Conservation (phyloP, 2,113 vertebrate species). For the Syngnathus typhle region DNA sequence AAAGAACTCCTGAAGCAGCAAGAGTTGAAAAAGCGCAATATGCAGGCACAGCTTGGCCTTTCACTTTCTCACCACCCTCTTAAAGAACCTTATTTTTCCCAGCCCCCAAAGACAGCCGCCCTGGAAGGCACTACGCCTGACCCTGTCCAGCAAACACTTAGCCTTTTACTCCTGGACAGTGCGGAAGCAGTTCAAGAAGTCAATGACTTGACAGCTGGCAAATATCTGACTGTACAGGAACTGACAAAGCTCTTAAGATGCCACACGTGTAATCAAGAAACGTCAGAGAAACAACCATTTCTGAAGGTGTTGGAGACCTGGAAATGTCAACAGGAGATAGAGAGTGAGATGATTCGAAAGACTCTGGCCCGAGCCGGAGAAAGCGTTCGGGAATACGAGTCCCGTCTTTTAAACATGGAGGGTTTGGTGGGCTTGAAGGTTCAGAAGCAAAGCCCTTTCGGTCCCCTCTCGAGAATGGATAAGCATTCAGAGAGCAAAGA, state of each 20-base stretch:
- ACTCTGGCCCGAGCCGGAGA: constrained; percentile 68
- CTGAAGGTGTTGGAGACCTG: constrained; percentile 65
- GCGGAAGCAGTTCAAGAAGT: constrained; percentile 64
- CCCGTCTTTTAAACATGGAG: constrained; percentile 68
- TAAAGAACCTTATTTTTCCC: constrained; percentile 67
- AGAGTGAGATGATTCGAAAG: constrained; percentile 65
- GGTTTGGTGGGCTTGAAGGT: constrained; percentile 64
- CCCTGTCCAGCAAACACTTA: constrained; percentile 55
- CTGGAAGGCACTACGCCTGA: constrained; percentile 54
- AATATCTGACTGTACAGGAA: constrained; percentile 60
- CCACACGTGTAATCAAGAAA: constrained; percentile 49
- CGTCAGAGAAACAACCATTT: constrained; percentile 40
- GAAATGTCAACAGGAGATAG: constrained; percentile 66
- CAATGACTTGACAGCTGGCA: constrained; percentile 53
- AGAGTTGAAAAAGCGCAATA: constrained; percentile 78
- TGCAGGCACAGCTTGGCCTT: constrained; percentile 79
- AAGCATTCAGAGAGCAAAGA: constrained; percentile 52
- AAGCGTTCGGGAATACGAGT: constrained; percentile 67
- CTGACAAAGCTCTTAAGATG: constrained; percentile 55
- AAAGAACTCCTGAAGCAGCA: constrained; percentile 80
- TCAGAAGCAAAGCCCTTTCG: constrained; percentile 54
- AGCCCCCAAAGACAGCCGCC: constrained; percentile 42
- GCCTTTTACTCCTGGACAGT: constrained; percentile 60
- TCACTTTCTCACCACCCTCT: constrained; percentile 66
- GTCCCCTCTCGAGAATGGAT: constrained; percentile 50